Evolutionary conservation across 2,797 vertebrate genomes (phyloP).

Genomic region (Megalops cyprinoides): DNA sequence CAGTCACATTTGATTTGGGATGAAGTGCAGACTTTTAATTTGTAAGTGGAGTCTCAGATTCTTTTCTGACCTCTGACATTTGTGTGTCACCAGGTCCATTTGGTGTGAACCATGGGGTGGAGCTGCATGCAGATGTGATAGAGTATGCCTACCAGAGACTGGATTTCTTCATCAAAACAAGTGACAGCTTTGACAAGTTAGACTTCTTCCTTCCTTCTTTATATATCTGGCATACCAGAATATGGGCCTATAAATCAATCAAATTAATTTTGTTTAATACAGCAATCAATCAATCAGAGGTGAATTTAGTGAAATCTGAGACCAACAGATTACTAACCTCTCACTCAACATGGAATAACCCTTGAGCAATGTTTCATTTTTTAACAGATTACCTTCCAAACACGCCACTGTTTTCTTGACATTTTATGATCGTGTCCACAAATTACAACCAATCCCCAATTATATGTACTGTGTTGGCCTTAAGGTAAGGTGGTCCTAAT

Average conservation of each 20-base stretch:
- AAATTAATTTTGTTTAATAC: neutral
- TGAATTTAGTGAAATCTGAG: too few relatives aligned
- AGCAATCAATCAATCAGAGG: too few relatives aligned
- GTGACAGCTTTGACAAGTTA: conserved; percentile 96
- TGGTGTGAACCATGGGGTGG: conserved; percentile 93
- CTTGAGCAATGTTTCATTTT: too few relatives aligned
- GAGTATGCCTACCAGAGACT: conserved; percentile 95
- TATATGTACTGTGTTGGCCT: too few relatives aligned
- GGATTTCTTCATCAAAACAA: conserved; percentile 92
- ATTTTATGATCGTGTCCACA: too few relatives aligned
- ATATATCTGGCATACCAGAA: neutral
- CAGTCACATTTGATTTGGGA: neutral
- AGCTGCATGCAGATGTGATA: conserved; percentile 90
- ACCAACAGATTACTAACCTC: too few relatives aligned
- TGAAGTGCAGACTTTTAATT: neutral
- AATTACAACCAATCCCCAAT: too few relatives aligned
- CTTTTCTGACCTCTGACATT: neutral
- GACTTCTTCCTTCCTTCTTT: conserved; percentile 35
- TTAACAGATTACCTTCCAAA: too few relatives aligned
- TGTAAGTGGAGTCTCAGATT: neutral
- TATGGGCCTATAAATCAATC: neutral
- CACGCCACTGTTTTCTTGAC: too few relatives aligned
- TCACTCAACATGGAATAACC: too few relatives aligned
- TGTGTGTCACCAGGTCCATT: conserved; percentile 82
- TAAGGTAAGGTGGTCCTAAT: too few relatives aligned